Evolutionary conservation across 1,140 invertebrate species (phyloP), one percentile per base, ranked within the genome.

Genomic region (Drosophila bocki): DNA sequence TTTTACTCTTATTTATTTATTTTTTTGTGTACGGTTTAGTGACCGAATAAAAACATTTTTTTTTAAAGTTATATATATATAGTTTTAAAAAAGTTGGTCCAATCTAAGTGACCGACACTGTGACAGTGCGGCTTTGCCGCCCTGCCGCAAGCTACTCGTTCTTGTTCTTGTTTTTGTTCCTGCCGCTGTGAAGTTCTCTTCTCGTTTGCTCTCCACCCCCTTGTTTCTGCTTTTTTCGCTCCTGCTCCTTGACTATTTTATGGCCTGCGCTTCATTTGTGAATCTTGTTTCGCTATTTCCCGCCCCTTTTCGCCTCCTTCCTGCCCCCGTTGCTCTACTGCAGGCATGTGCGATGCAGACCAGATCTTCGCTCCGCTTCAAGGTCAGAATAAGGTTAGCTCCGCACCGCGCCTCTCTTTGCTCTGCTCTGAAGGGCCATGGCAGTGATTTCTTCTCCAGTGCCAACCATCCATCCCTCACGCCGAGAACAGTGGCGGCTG

Each of bases 371-470:
- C 84, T 87, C 69, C 78, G 77, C 69, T 84, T 85, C 85, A 88
- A 88, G 84, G 84, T 88, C 84, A 88, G 81, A 81, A 59, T 88
- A 88, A 88, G 84, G 84, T 88, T 88, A 88, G 85, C 67, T 54
- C 67, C 67, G 69, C 44, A 45, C 68, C 41, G 65, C 62, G 78
- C 70, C 19, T 56, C 35, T 54, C 53, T 37, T 39, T 22, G 13
- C n/a, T 53, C 11, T 12, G 11, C 74, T 45, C 17, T 26, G 42
- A 75, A 69, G 63, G 83, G 80, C 83, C 83, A 88, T 87, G 84
- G 72, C 84, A 87, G 84, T 87, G 84, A 87, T 87, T 87, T 78
- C 56, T 57, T 62, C 59, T 51, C 35, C 33, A 56, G 19, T 7
- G 19, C 39, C 26, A 39, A n/a, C 35, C 32, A 35, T 51, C 56